Evolutionary conservation across 2,888 invertebrate genomes (phyloP).

Genomic region (Monoplex corrugatus): DNA sequence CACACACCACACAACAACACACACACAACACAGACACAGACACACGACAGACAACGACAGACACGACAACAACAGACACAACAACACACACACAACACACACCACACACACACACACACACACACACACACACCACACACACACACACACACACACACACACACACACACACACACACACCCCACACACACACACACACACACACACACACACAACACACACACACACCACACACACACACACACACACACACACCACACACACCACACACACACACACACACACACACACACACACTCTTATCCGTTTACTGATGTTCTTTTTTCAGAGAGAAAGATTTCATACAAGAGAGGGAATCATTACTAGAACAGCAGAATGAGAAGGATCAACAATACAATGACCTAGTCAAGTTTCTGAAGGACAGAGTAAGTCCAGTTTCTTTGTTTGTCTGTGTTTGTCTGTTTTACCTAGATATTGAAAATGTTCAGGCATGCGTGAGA

Average conservation of each 20-base stretch:
- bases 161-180: not conserved
- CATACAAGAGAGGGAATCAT: constrained; percentile 94
- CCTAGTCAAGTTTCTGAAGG: constrained; percentile 86
- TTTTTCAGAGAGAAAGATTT: constrained; percentile 88
- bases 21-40: not conserved
- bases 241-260: not conserved
- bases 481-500: too few species aligned
- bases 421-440: constrained; percentile 81
- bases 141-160: not conserved
- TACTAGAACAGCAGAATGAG: constrained; percentile 88
- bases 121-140: not conserved
- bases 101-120: not conserved
- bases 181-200: not conserved
- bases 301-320: not conserved
- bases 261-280: too few species aligned
- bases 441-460: not conserved
- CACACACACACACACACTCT: too few species aligned
- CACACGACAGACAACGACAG: not conserved
- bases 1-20: too few species aligned
- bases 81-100: not conserved
- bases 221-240: not conserved
- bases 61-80: too few species aligned
- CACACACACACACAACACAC: not conserved
- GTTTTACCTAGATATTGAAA: too few species aligned
- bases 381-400: constrained; percentile 83